These are phyloP conservation scores for Cyprinus carpio DNA, from an alignment of 2,113 vertebrate genomes.

Conservation along the genomic window DNA sequence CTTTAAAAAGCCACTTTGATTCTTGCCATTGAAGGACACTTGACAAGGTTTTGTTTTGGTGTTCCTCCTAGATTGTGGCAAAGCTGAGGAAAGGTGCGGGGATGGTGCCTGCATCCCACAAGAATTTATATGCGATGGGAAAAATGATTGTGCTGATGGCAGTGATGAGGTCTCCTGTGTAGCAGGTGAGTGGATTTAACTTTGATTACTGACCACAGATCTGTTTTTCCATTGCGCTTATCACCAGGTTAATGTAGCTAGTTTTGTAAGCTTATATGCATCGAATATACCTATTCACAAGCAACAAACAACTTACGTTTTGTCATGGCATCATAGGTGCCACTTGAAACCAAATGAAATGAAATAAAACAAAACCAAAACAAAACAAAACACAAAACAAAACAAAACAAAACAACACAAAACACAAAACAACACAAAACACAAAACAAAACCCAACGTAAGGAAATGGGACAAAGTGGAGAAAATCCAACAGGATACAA, in stretches of 20 bases:
- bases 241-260: not conserved
- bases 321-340: too few species aligned
- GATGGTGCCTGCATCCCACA: constrained; percentile 69
- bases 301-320: too few species aligned
- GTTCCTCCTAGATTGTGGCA: constrained; percentile 65
- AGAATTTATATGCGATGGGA: constrained; percentile 67
- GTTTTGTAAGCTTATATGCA: too few species aligned
- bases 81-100: constrained; percentile 69
- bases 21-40: not conserved
- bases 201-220: not conserved
- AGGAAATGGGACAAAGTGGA: too few species aligned
- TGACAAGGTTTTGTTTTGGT: not conserved
- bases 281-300: too few species aligned
- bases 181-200: constrained; percentile 61
- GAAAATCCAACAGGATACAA: too few species aligned
- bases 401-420: too few species aligned
- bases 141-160: constrained; percentile 74
- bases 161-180: constrained; percentile 75
- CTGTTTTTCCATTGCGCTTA: not conserved
- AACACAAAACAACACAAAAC: too few species aligned
- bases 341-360: too few species aligned
- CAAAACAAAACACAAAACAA: too few species aligned
- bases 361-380: too few species aligned
- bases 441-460: too few species aligned
- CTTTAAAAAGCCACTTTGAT: not conserved